Conservation (phyloP, 2,797 vertebrate species). For the Sebastes kiyomatsui region DNA sequence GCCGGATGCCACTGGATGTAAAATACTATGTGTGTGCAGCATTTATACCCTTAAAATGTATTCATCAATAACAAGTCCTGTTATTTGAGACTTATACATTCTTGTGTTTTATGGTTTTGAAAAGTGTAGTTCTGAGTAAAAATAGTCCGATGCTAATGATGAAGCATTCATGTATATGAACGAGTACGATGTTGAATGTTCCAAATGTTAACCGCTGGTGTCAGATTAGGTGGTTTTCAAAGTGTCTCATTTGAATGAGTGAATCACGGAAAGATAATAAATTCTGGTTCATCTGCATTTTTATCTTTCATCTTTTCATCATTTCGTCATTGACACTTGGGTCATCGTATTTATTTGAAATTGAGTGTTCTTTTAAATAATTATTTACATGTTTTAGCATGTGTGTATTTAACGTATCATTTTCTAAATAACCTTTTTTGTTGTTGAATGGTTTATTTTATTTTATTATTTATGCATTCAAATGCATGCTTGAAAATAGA, state of each 20-base stretch:
- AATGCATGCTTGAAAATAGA: neutral
- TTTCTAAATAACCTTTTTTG: neutral
- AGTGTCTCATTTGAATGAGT: neutral
- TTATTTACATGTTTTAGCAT: neutral
- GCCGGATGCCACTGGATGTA: neutral
- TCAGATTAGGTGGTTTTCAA: neutral
- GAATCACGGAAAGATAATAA: neutral
- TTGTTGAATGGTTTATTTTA: neutral
- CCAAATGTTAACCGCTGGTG: neutral
- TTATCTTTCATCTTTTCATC: neutral
- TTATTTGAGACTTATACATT: neutral
- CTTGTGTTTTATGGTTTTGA: neutral
- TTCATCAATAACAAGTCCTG: neutral
- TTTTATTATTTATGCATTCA: neutral
- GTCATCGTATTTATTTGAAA: neutral
- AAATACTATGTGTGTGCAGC: neutral
- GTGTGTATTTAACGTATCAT: neutral
- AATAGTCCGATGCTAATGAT: neutral
- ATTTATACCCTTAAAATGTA: neutral
- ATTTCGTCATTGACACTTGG: neutral
- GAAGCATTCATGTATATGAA: neutral
- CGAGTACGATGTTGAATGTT: neutral
- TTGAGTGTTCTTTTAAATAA: neutral
- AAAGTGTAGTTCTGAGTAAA: neutral
- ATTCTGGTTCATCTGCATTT: neutral